A percentile compares a stretch with the other conserved stretches of the same genome.
These are phyloP conservation scores for Sciurus carolinensis DNA, from an alignment of 2,797 vertebrate genomes.

Conservation along the genomic window DNA sequence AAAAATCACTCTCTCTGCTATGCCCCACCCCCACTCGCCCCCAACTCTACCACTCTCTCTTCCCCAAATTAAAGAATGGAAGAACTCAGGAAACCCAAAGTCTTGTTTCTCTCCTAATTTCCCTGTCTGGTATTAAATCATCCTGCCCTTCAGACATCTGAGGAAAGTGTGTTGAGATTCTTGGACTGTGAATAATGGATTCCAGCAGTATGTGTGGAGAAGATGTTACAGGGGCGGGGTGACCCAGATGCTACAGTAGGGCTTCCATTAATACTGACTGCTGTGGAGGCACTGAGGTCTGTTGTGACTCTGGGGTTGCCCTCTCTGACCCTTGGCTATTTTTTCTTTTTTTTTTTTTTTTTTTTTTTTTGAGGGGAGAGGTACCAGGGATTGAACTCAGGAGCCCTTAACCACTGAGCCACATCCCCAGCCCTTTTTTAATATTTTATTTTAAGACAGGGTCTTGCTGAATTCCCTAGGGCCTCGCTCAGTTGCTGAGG, in stretches of 20 bases:
- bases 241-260: no score
- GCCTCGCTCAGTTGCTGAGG: no score
- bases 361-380: no score
- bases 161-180: not conserved
- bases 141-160: not conserved
- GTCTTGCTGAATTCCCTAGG: no score
- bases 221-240: not conserved
- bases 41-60: not conserved
- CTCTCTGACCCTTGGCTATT: not conserved
- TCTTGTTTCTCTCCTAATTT: slow-evolving; percentile 6
- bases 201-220: not conserved
- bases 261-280: not conserved
- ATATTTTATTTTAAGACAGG: no score
- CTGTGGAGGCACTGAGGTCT: not conserved
- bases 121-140: not conserved
- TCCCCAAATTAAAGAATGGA: not conserved
- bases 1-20: slow-evolving; percentile 21
- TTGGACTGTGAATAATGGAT: not conserved
- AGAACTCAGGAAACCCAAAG: not conserved
- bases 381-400: no score
- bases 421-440: no score
- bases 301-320: not conserved
- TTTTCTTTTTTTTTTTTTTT: no score
- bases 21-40: no score
- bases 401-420: no score